A percentile compares a stretch with the other conserved stretches of the same genome.
phyloP scores from a whole-genome alignment of 1,140 invertebrate genomes.

The Nebria ingens region DNA sequence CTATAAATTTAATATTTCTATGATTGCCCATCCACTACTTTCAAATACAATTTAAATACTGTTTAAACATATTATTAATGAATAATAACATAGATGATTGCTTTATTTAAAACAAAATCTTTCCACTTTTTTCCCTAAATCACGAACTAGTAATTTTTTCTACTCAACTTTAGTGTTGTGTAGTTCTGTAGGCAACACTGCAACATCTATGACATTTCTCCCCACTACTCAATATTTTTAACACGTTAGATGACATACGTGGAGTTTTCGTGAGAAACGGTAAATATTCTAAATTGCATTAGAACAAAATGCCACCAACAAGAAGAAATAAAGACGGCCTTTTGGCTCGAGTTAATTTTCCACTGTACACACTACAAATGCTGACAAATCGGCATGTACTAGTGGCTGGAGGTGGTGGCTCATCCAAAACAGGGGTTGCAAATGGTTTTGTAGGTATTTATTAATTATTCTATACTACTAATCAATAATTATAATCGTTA shows the following conservation, averaged over 20 bases:
- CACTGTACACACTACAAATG: conserved; percentile 81
- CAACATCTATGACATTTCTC: not conserved
- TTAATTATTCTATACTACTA: not conserved
- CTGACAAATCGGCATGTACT: conserved; percentile 86
- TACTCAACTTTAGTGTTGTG: not conserved
- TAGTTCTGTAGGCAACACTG: not conserved
- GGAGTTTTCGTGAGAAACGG: not conserved
- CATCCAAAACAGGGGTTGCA: conserved; percentile 86
- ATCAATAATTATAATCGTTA: not conserved
- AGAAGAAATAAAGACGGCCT: conserved; percentile 50
- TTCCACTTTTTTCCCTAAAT: not conserved
- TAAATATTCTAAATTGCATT: not conserved
- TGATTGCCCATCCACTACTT: too few species aligned
- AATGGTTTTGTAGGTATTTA: conserved; percentile 81
- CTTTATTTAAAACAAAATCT: too few species aligned
- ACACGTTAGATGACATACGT: conserved; percentile 1
- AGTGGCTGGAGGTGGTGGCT: conserved; percentile 90
- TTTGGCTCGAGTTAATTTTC: conserved; percentile 81
- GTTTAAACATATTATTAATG: too few species aligned
- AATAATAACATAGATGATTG: too few species aligned
- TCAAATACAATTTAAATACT: too few species aligned
- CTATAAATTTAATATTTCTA: too few species aligned
- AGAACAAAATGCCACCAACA: conserved; percentile 22
- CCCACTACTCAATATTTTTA: not conserved
- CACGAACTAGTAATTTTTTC: not conserved